Conservation (phyloP, 2,797 vertebrate species). For the Gymnothorax reevesii region DNA sequence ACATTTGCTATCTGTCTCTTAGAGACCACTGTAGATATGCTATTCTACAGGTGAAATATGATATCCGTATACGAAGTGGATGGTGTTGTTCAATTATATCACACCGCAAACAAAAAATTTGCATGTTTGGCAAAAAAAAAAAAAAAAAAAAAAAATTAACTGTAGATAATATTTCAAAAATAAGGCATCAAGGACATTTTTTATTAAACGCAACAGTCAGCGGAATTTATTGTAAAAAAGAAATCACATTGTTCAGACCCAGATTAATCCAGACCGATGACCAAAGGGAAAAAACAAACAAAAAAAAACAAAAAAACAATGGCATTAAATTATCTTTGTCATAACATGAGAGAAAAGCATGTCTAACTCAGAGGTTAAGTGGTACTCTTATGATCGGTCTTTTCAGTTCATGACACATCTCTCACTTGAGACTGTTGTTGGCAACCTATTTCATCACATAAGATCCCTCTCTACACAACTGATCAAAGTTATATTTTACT, state of each 20-base stretch:
- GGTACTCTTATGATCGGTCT: neutral
- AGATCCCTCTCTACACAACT: neutral
- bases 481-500: too few relatives aligned
- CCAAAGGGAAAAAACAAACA: neutral
- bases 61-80: conserved; percentile 51
- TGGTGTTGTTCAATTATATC: conserved; percentile 41
- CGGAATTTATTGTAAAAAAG: conserved; percentile 20
- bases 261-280: neutral
- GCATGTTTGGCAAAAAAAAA: conserved; percentile 55
- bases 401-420: neutral
- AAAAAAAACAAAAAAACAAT: neutral
- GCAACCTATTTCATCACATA: neutral
- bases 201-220: conserved; percentile 46
- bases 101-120: conserved; percentile 40
- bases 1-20: conserved; percentile 65
- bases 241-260: neutral
- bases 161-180: conserved; percentile 52
- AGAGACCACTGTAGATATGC: conserved; percentile 52
- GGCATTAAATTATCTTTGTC: neutral
- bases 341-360: neutral
- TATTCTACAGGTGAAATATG: conserved; percentile 53
- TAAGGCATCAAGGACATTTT: conserved; percentile 66
- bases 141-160: conserved; percentile 31
- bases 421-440: neutral
- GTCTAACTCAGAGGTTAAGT: too few relatives aligned